Base-by-base conservation (phyloP, 2,888 invertebrate genomes). In the Perithous albicinctus region DNA sequence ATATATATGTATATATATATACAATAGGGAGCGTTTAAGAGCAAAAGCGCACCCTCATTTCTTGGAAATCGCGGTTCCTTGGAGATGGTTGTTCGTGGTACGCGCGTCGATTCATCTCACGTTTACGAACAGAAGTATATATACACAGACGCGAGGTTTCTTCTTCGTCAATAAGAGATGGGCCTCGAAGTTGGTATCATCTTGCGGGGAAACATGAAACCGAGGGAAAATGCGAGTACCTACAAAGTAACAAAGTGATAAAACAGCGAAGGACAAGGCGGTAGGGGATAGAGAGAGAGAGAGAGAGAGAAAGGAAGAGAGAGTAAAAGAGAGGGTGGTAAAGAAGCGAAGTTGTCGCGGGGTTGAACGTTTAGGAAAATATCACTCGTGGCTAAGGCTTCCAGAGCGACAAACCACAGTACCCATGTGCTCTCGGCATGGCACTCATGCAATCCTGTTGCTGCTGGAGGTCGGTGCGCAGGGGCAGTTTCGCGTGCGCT, bases 391-490 rank as follows among this genome's bases (percentile, higher is more conserved):
- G 26, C 12, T 23, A 2, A 26, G 32, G 32, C 29, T 56, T 56
- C 26, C 15, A 29, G 29, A 56, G 61, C 51, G 46, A n/a, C n/a
- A n/a, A n/a, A n/a, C n/a, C n/a, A 35, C 20, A 51, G 41, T 29
- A 46, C 66, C 85, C 86, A 86, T 88, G 87, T 86, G 84, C 77
- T 78, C 82, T 64, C 86, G 85, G 88, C 86, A 96, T 96, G 96
- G 94, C 96, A 54, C 95, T 96, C 87, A 94, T 97, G 87, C 95
- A 96, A 87, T 96, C 96, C 1, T 96, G 96, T 90, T 97, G 96
- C 91, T 96, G 96, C 88, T 96, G 96, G 95, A 94, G 95, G 77
- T 96, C 96, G 63, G 94, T 97, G 7, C 95, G 96, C 43, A 94
- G 94, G 86, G 97, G 96, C 41, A 96, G 96, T 91, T 96, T 95